Evolutionary conservation across 2,113 vertebrate species (phyloP).

Genomic region (Rhizomys pruinosus): DNA sequence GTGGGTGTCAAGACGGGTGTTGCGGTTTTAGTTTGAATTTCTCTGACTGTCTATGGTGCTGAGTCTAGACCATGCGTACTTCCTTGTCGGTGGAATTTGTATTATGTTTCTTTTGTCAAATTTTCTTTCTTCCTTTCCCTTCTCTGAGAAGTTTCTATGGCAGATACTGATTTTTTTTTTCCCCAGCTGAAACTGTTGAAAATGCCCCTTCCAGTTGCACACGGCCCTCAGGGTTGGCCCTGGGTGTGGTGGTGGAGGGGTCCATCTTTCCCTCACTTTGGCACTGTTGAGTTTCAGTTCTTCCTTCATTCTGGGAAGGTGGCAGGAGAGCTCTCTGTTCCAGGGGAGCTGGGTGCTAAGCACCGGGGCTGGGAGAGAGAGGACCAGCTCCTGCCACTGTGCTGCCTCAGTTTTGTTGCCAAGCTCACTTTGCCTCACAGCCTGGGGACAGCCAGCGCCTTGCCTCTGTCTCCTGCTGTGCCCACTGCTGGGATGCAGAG

Average conservation of each 20-base stretch:
- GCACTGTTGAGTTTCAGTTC: neutral
- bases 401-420: no score
- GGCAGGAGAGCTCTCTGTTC: neutral
- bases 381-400: neutral
- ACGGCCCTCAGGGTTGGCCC: neutral
- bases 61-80: neutral
- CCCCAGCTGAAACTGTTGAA: no score
- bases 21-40: slow-evolving; percentile 21
- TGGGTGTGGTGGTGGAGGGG: no score
- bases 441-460: neutral
- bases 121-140: neutral
- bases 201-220: neutral
- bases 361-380: neutral
- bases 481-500: neutral
- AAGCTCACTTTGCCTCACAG: no score
- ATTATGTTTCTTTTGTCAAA: neutral
- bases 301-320: neutral
- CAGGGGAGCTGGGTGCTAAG: neutral
- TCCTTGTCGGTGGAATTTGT: slow-evolving; percentile 27
- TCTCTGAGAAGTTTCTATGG: neutral
- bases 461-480: neutral
- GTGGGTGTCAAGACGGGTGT: neutral
- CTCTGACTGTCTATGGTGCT: slow-evolving; percentile 43
- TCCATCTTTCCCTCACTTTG: neutral
- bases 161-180: neutral